These are phyloP conservation scores for Baccha elongata DNA, from an alignment of 2,888 invertebrate genomes.

Conservation along the genomic window DNA sequence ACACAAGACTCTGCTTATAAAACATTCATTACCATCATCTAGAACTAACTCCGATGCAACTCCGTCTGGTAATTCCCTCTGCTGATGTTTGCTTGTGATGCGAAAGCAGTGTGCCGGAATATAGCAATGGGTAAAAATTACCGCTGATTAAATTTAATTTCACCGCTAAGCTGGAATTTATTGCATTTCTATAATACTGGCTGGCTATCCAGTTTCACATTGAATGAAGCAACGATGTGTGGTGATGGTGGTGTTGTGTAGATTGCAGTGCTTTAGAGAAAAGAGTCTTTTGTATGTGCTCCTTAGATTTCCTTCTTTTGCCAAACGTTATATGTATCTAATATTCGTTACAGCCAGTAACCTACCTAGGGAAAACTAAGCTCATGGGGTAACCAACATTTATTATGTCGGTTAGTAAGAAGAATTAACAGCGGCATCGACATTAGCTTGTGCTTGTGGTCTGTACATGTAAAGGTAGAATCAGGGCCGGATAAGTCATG, in stretches of 20 bases:
- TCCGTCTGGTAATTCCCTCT: not conserved
- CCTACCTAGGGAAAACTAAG: conserved; percentile 42
- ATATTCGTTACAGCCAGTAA: conserved; percentile 40
- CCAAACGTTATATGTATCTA: conserved; percentile 24
- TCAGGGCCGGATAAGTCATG: too few species aligned
- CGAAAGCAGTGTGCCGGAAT: conserved; percentile 44
- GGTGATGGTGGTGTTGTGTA: not conserved
- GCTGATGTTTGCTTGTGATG: conserved; percentile 17
- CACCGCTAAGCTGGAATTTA: conserved; percentile 60
- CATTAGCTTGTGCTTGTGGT: not conserved
- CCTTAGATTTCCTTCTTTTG: conserved; percentile 17
- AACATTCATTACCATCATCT: conserved; percentile 45
- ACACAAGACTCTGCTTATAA: conserved; percentile 12
- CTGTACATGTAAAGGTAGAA: too few species aligned
- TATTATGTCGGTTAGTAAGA: conserved; percentile 49
- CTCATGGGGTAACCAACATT: conserved; percentile 33
- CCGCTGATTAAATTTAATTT: conserved; percentile 69
- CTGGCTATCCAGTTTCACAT: conserved; percentile 28
- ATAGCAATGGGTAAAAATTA: conserved; percentile 50
- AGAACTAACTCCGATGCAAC: conserved; percentile 18
- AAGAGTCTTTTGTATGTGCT: conserved; percentile 13
- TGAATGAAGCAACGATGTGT: conserved; percentile 4
- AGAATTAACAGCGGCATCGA: conserved; percentile 7
- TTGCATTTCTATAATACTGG: conserved; percentile 35
- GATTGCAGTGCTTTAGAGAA: conserved; percentile 31